Evolutionary conservation across 2,113 vertebrate species (phyloP), one percentile per base, ranked within the genome.

Genomic region (Malurus melanocephalus): DNA sequence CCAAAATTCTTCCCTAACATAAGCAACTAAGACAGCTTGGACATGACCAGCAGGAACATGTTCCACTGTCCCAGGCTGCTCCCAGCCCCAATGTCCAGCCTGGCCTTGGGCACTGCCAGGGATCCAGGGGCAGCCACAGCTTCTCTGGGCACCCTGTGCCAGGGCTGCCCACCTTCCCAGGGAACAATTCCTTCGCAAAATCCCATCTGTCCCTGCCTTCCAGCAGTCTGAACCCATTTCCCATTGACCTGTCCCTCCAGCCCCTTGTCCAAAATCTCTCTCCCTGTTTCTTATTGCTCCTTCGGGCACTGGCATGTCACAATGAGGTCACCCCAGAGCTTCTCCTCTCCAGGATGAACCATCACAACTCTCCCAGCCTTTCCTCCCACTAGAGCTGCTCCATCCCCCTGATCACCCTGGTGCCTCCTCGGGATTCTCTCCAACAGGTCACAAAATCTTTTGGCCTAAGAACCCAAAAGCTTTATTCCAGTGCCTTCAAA

Each of bases 191-290:
- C 49, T 71, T 2, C 43, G 65, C 42, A 62, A 8, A 3, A 33
- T 56, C 33, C 20, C 42, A 62, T 10, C 13, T 0, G 8, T 0
- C 11, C 30, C 49, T 48, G 30, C 10, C 28, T 64, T 55, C 48
- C 48, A 56, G 3, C 30, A 71, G 0, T 30, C 8, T 4, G 42
- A 42, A 48, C 3, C 9, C 49, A 64, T 43, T 43, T 43, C 10
- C 1, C 0, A 38, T 2, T 24, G 6, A 69, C 16, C 48, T 42
- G 33, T 0, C 24, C 0, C 33, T 78, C 48, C 20, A 86, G 1
- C 16, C 33, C 24, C n/a, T 42, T 28, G 1, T n/a, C 42, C 46
- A 21, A 21, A 48, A 9, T 61, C 40, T 32, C 16, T 46, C 23
- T n/a, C 23, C 49, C 3, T 32, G 4, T n/a, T 67, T 52, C 72